Base-by-base conservation (phyloP, 2,888 invertebrate species). In the Charanyca ferruginea region DNA sequence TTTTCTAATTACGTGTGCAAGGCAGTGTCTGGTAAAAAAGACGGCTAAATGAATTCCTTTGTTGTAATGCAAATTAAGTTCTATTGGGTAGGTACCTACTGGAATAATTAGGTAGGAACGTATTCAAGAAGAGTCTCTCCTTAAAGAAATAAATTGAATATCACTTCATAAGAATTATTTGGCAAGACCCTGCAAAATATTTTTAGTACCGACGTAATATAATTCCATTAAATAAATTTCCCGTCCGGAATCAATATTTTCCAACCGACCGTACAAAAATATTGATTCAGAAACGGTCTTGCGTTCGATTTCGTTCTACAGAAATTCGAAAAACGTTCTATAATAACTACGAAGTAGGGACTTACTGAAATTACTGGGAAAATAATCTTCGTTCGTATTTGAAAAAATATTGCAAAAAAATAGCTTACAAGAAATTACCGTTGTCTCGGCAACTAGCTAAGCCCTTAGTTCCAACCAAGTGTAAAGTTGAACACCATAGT, bases 271-370 rank as follows among this genome's bases (percentile, higher is more conserved):
- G 13, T 66, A 57, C 32, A 23, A 32, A 35, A 48, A 59, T 6
- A 9, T 35, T 58, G 48, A 59, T 66, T 69, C 13, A 48, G n/a
- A 48, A 32, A 25, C 23, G 23, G 23, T n/a, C n/a, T n/a, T n/a
- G n/a, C 3, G 13, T 57, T 41, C 8, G 20, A 68, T 41, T 32
- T 41, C 32, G 38, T 3, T 28, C 25, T 0, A 55, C 18, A 28
- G 22, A 18, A 38, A 7, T 1, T n/a, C 7, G 13, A 61, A 35
- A 28, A 41, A n/a, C 0, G 3, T 9, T 7, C 11, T 20, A 18
- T n/a, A 16, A 25, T 25, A 25, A 18, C 0, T 9, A n/a, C n/a
- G n/a, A n/a, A n/a, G n/a, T n/a, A 32, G 32, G 9, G 0, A 9
- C 9, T 32, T 6, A 11, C 13, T 6, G 16, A 25, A 52, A 25